A percentile compares a stretch with the other conserved stretches of the same genome.
Conservation (phyloP, 2,113 vertebrate species). For the Oncorhynchus kisutch region DNA sequence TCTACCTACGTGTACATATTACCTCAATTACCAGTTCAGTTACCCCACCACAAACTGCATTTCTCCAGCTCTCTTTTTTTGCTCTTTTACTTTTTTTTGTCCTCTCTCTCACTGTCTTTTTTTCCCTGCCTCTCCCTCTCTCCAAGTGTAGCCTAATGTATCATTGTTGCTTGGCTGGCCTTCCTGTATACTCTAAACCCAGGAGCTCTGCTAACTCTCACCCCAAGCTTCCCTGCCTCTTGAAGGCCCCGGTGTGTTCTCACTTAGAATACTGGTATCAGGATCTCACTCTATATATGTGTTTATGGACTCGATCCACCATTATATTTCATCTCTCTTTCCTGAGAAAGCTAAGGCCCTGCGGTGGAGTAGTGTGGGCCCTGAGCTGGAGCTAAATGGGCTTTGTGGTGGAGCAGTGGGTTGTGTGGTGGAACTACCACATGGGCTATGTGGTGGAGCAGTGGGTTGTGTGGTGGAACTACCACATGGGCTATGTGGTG, state of each 20-base stretch:
- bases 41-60: no score
- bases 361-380: slow-evolving; percentile 45
- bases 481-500: slow-evolving; percentile 27
- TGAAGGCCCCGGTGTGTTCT: slow-evolving; percentile 63
- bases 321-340: slow-evolving; percentile 71
- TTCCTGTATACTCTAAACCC: slow-evolving; percentile 79
- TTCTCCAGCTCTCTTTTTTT: background rate
- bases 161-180: slow-evolving; percentile 86
- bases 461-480: no score
- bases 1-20: no score
- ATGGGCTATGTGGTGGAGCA: slow-evolving; percentile 43
- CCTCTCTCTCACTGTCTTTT: slow-evolving; percentile 30
- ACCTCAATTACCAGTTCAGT: background rate
- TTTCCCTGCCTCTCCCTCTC: slow-evolving; percentile 31
- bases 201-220: slow-evolving; percentile 64
- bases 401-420: slow-evolving; percentile 46
- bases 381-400: no score
- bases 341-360: slow-evolving; percentile 37
- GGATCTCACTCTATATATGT: slow-evolving; percentile 56
- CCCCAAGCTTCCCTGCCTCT: slow-evolving; percentile 47
- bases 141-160: slow-evolving; percentile 62
- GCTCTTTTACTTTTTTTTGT: slow-evolving; percentile 42
- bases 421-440: slow-evolving; percentile 21
- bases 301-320: slow-evolving; percentile 75
- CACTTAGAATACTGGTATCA: slow-evolving; percentile 57